phyloP scores from a whole-genome alignment of 2,888 invertebrate genomes.

The Coremacera marginata region DNA sequence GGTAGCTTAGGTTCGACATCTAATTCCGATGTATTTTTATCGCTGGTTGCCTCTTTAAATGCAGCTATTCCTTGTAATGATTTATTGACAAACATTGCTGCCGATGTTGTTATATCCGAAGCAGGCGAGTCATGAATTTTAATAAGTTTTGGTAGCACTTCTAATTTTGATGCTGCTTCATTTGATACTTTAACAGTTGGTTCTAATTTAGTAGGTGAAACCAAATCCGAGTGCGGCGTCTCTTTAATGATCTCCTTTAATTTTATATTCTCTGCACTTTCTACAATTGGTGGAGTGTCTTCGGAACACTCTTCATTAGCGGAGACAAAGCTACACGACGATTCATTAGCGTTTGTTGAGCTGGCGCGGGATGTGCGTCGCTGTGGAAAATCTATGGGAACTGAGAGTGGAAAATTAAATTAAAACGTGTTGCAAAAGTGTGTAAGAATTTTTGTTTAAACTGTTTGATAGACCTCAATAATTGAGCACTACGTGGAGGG shows the following conservation, averaged over 20 bases:
- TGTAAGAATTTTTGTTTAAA: too few species aligned
- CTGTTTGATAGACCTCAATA: too few species aligned
- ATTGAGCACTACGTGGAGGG: too few species aligned
- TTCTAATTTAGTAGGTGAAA: neutral
- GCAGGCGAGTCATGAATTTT: constrained; percentile 11
- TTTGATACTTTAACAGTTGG: neutral
- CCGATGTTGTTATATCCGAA: neutral
- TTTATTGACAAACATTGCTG: neutral
- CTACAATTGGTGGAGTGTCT: neutral
- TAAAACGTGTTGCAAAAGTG: too few species aligned
- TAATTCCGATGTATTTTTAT: neutral
- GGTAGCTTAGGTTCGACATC: too few species aligned
- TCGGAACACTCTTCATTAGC: neutral
- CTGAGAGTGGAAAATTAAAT: constrained; percentile 23
- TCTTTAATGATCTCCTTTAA: neutral
- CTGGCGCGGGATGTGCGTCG: constrained; percentile 48
- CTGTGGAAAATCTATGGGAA: constrained; percentile 51
- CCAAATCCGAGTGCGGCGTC: neutral
- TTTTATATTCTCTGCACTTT: neutral
- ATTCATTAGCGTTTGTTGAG: constrained; percentile 42
- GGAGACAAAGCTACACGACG: constrained; percentile 14
- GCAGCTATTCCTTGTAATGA: too few species aligned
- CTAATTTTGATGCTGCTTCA: neutral
- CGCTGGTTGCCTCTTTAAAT: too few species aligned
- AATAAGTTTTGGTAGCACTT: constrained; percentile 23